Evolutionary conservation across 2,797 vertebrate species (phyloP), one percentile per base, ranked within the genome.

Genomic region (Cryptoblepharus egeriae): DNA sequence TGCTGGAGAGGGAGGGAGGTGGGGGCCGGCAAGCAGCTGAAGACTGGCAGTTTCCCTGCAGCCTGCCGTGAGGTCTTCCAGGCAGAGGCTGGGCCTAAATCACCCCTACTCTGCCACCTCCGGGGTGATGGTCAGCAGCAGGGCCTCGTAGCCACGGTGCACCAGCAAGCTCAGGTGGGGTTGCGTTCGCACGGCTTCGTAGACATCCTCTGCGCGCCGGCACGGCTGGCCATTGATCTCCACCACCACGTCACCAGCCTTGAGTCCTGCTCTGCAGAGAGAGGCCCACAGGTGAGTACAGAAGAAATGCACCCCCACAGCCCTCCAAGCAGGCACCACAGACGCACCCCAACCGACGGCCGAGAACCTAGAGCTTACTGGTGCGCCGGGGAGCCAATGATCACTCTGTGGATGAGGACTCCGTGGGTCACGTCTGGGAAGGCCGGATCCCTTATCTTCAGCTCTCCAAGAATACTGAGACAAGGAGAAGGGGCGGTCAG

Each of bases 381-480:
- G 89, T 96, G 92, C 13, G 98, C 97, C 0, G 98, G 98, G 45
- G 98, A 99, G 82, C 98, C 97, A 0, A 93, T 88, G 92, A 98
- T 98, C 83, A 99, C 97, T 90, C 93, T 97, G 92, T 98, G 97
- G 90, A 99, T 99, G 65, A 99, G 95, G 87, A 99, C 96, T 1
- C 98, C 98, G 0, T 98, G 95, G 28, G 96, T 95, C 78, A 99
- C 96, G 0, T 99, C 97, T 0, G 97, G 97, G 87, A 99, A 99
- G 45, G 93, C 93, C 0, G 96, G 90, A 74, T 99, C 98, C 81
- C 97, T 96, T 82, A 97, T 90, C 94, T 97, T 98, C 87, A 99
- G 92, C 92, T 99, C 96, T 2, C 95, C 92, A 60, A 99, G 97
- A 93, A 99, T 99, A 88, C 98, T 99, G 90, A 30, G 85, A 24